These are phyloP conservation scores for Ophiothrix spiculata DNA, from an alignment of 35 echinoderm and acorn worm species.

Conservation along the genomic window DNA sequence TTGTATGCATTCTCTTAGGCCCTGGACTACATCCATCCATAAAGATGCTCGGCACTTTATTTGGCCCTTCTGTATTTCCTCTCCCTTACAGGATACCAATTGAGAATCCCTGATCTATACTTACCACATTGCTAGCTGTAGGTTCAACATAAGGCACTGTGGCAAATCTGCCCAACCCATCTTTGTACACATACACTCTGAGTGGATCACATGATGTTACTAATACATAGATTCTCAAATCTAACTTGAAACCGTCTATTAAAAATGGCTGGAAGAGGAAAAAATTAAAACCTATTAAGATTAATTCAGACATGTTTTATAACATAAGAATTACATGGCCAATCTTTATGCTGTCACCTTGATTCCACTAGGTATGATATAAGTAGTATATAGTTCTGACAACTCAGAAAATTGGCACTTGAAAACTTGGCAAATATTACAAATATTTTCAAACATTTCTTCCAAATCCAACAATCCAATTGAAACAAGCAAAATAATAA, in stretches of 20 bases:
- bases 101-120: conserved; percentile 15
- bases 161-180: conserved; percentile 91
- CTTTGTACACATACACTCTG: conserved; percentile 83
- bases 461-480: too few species aligned
- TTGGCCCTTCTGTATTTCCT: background rate
- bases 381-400: too few species aligned
- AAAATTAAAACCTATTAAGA: too few species aligned
- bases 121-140: conserved; percentile 76
- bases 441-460: too few species aligned
- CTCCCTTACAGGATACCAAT: background rate
- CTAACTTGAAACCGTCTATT: conserved; percentile 93
- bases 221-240: conserved; percentile 85
- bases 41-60: background rate
- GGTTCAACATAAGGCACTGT: conserved; percentile 87
- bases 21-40: background rate
- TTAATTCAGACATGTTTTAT: too few species aligned
- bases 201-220: conserved; percentile 97
- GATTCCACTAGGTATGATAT: too few species aligned
- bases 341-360: too few species aligned
- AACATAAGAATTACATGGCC: too few species aligned
- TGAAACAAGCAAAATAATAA: too few species aligned
- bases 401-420: too few species aligned
- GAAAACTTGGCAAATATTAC: too few species aligned
- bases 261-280: conserved; percentile 74
- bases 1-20: background rate